A percentile compares a stretch with the other conserved stretches of the same genome.
These are phyloP conservation scores for Oreamnos americanus DNA, from an alignment of 2,113 vertebrate genomes.

Conservation along the genomic window DNA sequence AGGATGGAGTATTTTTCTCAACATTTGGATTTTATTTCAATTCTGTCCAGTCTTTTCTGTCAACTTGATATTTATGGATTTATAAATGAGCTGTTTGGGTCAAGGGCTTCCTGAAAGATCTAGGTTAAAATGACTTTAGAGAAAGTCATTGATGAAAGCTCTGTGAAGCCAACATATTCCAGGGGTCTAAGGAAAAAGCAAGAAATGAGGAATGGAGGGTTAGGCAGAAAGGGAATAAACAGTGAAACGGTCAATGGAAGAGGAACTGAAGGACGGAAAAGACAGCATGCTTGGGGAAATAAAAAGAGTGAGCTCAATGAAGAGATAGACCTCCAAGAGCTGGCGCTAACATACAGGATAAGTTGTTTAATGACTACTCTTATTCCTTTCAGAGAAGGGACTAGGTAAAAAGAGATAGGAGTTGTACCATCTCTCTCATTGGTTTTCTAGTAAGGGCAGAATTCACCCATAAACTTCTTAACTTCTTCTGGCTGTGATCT, in stretches of 20 bases:
- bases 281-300: background rate
- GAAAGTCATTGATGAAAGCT: background rate
- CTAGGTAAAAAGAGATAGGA: background rate
- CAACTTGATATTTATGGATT: background rate
- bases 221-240: background rate
- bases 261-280: background rate
- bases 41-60: background rate
- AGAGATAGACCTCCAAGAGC: background rate
- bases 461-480: background rate
- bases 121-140: constrained; percentile 22
- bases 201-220: background rate
- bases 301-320: background rate
- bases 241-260: background rate
- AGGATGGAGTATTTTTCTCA: background rate
- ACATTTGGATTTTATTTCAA: constrained; percentile 9
- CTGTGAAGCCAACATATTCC: background rate
- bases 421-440: background rate
- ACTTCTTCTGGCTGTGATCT: background rate
- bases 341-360: background rate
- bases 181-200: background rate
- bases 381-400: background rate
- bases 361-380: background rate
- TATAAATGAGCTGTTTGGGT: background rate
- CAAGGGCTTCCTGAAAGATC: background rate
- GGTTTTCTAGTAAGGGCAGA: background rate